Base-by-base conservation (phyloP, 2,888 invertebrate species). In the Cerceris rybyensis region DNA sequence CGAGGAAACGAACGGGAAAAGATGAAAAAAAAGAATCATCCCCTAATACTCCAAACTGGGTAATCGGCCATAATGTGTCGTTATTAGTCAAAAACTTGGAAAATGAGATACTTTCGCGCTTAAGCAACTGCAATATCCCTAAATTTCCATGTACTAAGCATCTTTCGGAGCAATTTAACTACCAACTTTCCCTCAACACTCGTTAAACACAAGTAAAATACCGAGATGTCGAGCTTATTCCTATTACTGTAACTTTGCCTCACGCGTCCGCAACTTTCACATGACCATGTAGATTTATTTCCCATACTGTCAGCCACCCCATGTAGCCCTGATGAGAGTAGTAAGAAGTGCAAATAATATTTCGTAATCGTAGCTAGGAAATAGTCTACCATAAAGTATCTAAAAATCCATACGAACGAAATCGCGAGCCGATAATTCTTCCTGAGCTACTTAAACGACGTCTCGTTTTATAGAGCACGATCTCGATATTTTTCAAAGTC, bases 131-230 rank as follows among this genome's bases (percentile, higher is more conserved):
- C 75, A 81, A 78, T 84, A 78, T 83, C 69, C 85, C 66, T 78
- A 78, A 81, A 84, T 81, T 84, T 68, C 59, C 75, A 50, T 59
- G 75, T 64, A 81, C 64, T 70, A 61, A 78, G 75, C 78, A 81
- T 84, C 82, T 81, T 84, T 78, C 84, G 64, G 43, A 63, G 72
- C 78, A 84, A 83, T 83, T 83, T 81, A 81, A 70, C 84, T 74
- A 72, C 63, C 65, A 83, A 83, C 72, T 83, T 84, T 65, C 61
- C 64, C 67, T 57, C 78, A 28, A 70, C 71, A 67, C 55, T 49
- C 75, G 75, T 70, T 72, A 75, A 84, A 66, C 70, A 66, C 61
- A 72, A 67, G 70, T 81, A 75, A 83, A 83, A 84, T 82, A 78
- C 28, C 70, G 54, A 54, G 70, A 75, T 52, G 75, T 68, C 69